phyloP scores from a whole-genome alignment of 2,888 invertebrate species.

The Ornithoptera priamus region DNA sequence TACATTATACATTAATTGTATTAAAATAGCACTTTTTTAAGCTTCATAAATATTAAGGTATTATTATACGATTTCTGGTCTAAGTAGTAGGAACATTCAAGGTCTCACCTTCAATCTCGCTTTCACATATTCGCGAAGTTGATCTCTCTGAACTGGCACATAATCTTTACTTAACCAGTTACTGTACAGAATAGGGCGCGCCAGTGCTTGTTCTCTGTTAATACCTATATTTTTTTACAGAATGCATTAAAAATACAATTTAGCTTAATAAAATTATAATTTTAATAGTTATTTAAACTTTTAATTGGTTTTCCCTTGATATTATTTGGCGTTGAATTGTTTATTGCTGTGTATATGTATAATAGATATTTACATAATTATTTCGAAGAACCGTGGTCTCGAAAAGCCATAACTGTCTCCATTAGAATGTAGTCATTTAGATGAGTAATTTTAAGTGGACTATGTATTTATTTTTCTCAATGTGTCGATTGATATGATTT shows the following conservation, averaged over 20 bases:
- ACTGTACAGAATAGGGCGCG: slow-evolving; percentile 97
- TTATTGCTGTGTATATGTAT: too few species aligned
- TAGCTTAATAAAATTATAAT: neutral
- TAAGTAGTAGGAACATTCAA: neutral
- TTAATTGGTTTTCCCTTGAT: neutral
- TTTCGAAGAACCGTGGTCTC: too few species aligned
- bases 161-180: slow-evolving; percentile 99
- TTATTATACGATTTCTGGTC: too few species aligned
- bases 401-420: too few species aligned
- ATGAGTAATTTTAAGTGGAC: too few species aligned
- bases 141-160: slow-evolving; percentile 96
- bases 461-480: too few species aligned
- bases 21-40: neutral
- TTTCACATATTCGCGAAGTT: slow-evolving; percentile 96
- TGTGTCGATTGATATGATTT: too few species aligned
- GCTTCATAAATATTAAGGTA: neutral
- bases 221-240: slow-evolving; percentile 78
- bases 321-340: neutral
- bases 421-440: too few species aligned
- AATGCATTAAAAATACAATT: neutral
- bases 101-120: slow-evolving; percentile 91
- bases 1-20: neutral
- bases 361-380: too few species aligned
- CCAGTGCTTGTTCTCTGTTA: slow-evolving; percentile 90
- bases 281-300: neutral